Conservation (phyloP, 2,113 vertebrate species). For the Andinoacara biseriatus region DNA sequence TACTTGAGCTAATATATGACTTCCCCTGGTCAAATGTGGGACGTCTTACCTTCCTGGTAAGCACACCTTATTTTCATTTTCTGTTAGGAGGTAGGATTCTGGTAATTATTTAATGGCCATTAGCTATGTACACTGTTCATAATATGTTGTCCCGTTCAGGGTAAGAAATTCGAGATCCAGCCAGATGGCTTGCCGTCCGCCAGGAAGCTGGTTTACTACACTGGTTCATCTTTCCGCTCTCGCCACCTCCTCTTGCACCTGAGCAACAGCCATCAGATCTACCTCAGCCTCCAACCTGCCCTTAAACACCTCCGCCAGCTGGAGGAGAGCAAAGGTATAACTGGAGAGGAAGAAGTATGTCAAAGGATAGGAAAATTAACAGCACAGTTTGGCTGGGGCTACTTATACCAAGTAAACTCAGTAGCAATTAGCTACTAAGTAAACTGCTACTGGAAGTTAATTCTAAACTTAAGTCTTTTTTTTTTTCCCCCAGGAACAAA, state of each 20-base stretch:
- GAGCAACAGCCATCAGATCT: constrained; percentile 87
- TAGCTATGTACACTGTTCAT: background rate
- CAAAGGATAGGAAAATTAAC: background rate
- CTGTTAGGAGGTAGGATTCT: background rate
- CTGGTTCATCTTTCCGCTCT: constrained; percentile 86
- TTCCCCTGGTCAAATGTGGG: constrained; percentile 89
- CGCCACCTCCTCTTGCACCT: constrained; percentile 87
- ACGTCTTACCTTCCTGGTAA: constrained; percentile 90
- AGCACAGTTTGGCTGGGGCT: constrained; percentile 9
- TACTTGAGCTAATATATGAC: constrained; percentile 86
- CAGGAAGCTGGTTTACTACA: constrained; percentile 89
- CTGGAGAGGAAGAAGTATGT: background rate
- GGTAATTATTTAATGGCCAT: constrained; percentile 46
- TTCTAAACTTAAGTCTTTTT: background rate
- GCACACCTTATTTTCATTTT: constrained; percentile 37
- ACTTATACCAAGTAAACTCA: background rate
- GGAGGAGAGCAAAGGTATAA: constrained; percentile 86
- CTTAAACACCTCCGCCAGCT: constrained; percentile 84
- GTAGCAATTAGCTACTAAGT: too few relatives aligned
- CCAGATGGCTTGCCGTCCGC: constrained; percentile 89
- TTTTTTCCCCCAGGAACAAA: background rate
- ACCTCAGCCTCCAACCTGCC: constrained; percentile 84
- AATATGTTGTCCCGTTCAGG: constrained; percentile 72
- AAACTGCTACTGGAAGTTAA: background rate
- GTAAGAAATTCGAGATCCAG: constrained; percentile 91